Percentiles rank a stretch among this genome's conserved stretches.
These are phyloP conservation scores for Calidris pugnax DNA, from an alignment of 2,113 vertebrate species.

Conservation along the genomic window DNA sequence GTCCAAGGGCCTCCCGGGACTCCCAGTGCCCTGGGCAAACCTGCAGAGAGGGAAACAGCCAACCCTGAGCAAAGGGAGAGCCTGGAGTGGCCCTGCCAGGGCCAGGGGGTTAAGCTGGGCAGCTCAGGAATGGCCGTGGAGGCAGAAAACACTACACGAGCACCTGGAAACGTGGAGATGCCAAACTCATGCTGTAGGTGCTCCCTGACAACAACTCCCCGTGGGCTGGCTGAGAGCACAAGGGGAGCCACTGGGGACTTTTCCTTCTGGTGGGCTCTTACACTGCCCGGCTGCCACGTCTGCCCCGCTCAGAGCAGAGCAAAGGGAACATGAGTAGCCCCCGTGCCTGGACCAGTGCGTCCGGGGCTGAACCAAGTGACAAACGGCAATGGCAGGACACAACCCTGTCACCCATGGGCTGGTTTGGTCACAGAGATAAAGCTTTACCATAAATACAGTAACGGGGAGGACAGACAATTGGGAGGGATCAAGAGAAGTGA, in stretches of 20 bases:
- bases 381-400: not conserved
- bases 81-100: rapidly evolving
- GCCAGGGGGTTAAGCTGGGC: not conserved
- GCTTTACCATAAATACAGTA: not conserved
- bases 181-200: not conserved
- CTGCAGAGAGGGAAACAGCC: not conserved
- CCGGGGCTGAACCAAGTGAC: not conserved
- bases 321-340: not conserved
- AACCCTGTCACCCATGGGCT: not conserved
- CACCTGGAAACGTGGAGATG: not conserved
- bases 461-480: not conserved
- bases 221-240: not conserved
- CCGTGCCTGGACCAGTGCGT: rapidly evolving
- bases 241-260: too few species aligned
- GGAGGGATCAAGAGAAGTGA: not conserved
- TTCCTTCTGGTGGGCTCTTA: too few species aligned
- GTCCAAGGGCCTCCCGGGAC: rapidly evolving
- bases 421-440: not conserved
- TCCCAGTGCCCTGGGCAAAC: not conserved
- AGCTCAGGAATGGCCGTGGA: not conserved
- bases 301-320: not conserved
- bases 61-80: not conserved
- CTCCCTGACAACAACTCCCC: not conserved
- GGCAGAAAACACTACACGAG: not conserved
- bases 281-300: not conserved